Percentiles rank a stretch among this genome's conserved stretches.
Evolutionary conservation across 2,888 invertebrate genomes (phyloP).

Genomic region (Mechanitis mazaeus): DNA sequence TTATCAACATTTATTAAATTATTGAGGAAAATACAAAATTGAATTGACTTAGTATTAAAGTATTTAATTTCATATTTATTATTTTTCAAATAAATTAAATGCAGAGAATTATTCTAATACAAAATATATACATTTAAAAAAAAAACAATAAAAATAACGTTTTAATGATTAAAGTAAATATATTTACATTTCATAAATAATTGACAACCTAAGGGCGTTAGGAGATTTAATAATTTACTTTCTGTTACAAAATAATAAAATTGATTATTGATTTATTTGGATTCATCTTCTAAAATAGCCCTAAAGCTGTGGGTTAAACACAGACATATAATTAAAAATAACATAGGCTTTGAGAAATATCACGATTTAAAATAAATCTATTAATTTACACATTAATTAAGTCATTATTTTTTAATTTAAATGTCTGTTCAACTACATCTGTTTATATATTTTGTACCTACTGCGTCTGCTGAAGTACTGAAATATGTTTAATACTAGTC

Average conservation of each 20-base stretch:
- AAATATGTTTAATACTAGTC: no score
- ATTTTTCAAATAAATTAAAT: no score
- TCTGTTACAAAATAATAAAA: neutral
- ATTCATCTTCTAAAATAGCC: slow-evolving; percentile 1
- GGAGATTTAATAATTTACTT: neutral
- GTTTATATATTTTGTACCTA: no score
- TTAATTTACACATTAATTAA: neutral
- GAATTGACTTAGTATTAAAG: neutral
- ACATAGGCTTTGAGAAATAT: neutral
- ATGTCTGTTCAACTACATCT: no score
- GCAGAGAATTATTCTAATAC: no score
- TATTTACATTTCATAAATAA: neutral
- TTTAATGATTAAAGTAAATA: no score
- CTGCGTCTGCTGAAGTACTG: no score
- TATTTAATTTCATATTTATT: no score
- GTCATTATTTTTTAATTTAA: neutral
- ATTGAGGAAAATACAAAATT: no score
- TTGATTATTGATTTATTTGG: slow-evolving; percentile 2
- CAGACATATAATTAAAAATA: neutral
- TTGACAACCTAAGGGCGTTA: neutral
- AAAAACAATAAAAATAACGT: no score
- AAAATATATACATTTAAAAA: no score
- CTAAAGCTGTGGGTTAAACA: slow-evolving; percentile 1
- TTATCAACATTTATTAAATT: neutral
- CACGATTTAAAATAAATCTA: neutral